Evolutionary conservation across 2,113 vertebrate species (phyloP).

Genomic region (Panthera uncia): DNA sequence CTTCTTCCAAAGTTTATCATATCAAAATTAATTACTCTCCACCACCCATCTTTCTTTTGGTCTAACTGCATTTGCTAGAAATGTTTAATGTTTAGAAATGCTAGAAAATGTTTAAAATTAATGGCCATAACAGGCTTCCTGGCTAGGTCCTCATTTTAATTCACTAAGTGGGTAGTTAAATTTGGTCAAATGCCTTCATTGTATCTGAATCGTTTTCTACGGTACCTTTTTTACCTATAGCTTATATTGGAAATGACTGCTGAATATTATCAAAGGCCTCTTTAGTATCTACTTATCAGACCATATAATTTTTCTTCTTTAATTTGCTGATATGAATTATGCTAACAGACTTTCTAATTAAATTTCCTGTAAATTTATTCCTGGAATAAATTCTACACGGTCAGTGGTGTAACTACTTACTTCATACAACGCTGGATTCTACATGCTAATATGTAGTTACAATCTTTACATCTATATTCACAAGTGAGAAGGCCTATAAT

Average conservation of each 20-base stretch:
- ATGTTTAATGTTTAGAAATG: too few relatives aligned
- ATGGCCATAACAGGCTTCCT: not conserved
- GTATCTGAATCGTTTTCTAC: not conserved
- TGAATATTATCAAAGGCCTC: not conserved
- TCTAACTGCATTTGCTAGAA: not conserved
- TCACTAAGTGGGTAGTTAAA: not conserved
- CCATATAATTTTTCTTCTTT: not conserved
- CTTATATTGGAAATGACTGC: not conserved
- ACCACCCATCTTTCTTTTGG: not conserved
- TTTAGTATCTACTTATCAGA: not conserved
- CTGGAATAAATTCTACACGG: not conserved
- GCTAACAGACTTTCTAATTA: constrained; percentile 18
- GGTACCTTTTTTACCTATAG: not conserved
- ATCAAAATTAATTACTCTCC: not conserved
- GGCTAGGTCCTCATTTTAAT: not conserved
- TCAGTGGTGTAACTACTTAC: not conserved
- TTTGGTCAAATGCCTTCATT: not conserved
- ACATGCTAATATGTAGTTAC: not conserved
- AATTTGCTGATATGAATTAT: not conserved
- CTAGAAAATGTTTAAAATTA: not conserved
- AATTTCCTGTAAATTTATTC: constrained; percentile 14
- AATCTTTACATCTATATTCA: not conserved
- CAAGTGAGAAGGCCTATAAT: not conserved
- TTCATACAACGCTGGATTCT: not conserved
- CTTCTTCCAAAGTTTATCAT: not conserved